phyloP scores from a whole-genome alignment of 2,113 vertebrate species.

The Nestor notabilis region DNA sequence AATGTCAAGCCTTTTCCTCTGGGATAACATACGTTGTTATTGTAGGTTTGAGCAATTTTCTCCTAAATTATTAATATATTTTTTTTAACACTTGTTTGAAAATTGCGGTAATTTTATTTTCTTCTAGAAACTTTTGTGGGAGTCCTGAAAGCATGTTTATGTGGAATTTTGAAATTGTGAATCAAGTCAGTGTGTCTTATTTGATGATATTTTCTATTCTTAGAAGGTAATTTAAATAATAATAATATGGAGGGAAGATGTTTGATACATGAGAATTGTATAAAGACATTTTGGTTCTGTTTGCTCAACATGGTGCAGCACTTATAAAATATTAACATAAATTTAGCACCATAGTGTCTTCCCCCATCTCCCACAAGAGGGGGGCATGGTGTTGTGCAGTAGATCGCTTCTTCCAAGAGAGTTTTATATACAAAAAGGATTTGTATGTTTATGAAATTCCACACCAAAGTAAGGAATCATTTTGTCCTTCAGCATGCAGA shows the following conservation, averaged over 20 bases:
- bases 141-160: background rate
- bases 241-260: background rate
- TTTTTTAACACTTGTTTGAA: background rate
- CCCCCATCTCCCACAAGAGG: background rate
- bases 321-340: background rate
- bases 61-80: background rate
- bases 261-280: slow-evolving; percentile 3
- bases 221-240: background rate
- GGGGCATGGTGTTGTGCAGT: background rate
- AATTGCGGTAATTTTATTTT: background rate
- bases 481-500: slow-evolving; percentile 75
- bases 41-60: background rate
- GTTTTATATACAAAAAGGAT: background rate
- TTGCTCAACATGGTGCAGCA: background rate
- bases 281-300: slow-evolving; percentile 16
- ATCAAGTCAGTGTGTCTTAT: background rate
- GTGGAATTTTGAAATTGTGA: background rate
- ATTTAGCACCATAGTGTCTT: background rate
- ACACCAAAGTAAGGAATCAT: slow-evolving; percentile 6
- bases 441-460: background rate
- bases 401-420: background rate
- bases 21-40: rapidly evolving
- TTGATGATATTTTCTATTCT: background rate
- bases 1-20: background rate
- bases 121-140: background rate